Evolutionary conservation across 2,888 invertebrate genomes (phyloP), one percentile per base, ranked within the genome.

Genomic region (Opisthograptis luteolata): DNA sequence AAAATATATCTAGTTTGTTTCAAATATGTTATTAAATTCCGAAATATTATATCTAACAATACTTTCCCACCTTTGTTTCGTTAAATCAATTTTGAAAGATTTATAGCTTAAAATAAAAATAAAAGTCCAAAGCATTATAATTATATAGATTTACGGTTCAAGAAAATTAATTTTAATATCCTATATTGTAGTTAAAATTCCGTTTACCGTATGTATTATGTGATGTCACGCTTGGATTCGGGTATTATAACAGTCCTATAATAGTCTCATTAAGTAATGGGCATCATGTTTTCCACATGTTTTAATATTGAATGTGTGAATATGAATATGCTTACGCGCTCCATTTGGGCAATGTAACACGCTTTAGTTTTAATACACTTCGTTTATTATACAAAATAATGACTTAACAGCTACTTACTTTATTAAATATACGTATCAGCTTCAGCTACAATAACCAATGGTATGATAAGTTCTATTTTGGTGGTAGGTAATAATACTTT

Each of bases 221-320:
- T 32, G 34, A 49, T 13, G 40, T 50, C 63, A 66, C 43, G 41
- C 34, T 55, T 25, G 45, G 66, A 69, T 69, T 68, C 48, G 48
- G 40, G 47, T 58, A 60, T 66, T 70, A 58, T 63, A 51, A 45
- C 57, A 65, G 45, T 28, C 51, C 40, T 66, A 66, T 72, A 71
- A 73, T 73, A 72, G 66, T 69, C 65, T 68, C 69, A 73, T 74
- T 72, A 66, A 68, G 66, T 59, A 64, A 66, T 67, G 60, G 45
- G 58, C 67, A 69, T 65, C 53, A 64, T 71, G 63, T 71, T 67
- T 67, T 69, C 60, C 66, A 64, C 63, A 70, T 73, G 68, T 67
- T 70, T 62, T 58, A 64, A 62, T 62, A 62, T 62, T 50, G 50
- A 55, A 39, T 47, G 47, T 57, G 49, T 51, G 59, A 64, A 63